These are phyloP conservation scores for Drosophila seguyi DNA, from an alignment of 1,140 invertebrate species.

Conservation along the genomic window DNA sequence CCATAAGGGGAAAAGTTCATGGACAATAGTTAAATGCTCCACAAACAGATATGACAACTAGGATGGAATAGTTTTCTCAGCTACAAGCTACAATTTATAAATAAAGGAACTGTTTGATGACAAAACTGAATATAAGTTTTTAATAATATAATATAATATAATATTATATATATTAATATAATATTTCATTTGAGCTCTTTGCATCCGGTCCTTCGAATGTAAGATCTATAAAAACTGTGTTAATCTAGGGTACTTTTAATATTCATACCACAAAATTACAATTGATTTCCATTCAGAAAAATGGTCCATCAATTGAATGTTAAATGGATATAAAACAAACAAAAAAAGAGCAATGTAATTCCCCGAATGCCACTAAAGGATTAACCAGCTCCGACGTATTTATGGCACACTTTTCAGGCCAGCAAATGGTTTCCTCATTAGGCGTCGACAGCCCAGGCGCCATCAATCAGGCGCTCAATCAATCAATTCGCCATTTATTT, in stretches of 20 bases:
- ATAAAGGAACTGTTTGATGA: no score
- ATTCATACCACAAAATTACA: neutral
- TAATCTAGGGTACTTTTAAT: neutral
- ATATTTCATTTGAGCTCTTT: neutral
- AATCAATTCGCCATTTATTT: conserved; percentile 67
- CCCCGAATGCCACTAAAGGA: conserved; percentile 9
- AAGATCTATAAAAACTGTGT: neutral
- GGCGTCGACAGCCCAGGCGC: conserved; percentile 21
- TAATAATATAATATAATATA: no score
- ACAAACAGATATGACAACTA: neutral
- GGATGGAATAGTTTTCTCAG: neutral
- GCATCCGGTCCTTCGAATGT: neutral
- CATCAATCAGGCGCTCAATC: conserved; percentile 67
- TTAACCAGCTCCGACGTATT: conserved; percentile 20
- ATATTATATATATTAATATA: no score
- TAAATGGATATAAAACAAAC: neutral
- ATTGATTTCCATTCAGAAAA: neutral
- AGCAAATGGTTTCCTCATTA: conserved; percentile 48
- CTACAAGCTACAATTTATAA: neutral
- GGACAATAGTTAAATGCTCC: neutral
- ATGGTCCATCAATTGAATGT: neutral
- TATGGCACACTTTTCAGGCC: conserved; percentile 40
- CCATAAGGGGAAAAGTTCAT: neutral
- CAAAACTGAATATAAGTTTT: no score
- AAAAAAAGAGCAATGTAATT: neutral